Conservation (phyloP, 2,888 invertebrate species). For the Eudemis profundana region DNA sequence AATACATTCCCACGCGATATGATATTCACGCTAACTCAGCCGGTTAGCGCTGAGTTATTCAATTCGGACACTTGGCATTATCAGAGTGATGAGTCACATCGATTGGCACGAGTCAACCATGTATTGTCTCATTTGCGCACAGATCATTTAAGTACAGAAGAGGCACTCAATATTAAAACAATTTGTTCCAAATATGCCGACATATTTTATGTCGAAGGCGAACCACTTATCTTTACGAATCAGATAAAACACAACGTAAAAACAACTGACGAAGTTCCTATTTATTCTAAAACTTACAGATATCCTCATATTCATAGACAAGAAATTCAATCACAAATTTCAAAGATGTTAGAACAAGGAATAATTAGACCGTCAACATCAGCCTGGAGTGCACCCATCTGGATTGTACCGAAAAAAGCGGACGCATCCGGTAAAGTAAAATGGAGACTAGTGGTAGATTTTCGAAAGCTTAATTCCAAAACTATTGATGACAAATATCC, state of each 20-base stretch:
- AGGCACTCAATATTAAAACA: conserved; percentile 6
- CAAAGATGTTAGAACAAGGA: conserved; percentile 15
- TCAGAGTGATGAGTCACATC: too few relatives aligned
- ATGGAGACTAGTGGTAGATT: conserved; percentile 50
- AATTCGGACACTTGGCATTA: background rate
- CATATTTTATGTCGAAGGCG: conserved; percentile 37
- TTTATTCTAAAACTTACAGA: conserved; percentile 42
- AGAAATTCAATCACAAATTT: conserved; percentile 15
- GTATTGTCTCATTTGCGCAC: conserved; percentile 1
- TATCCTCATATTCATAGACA: conserved; percentile 29
- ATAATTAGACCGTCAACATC: conserved; percentile 26
- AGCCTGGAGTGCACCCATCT: conserved; percentile 46
- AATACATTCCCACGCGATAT: conserved; percentile 2
- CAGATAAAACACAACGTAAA: conserved; percentile 57
- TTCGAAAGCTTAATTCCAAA: conserved; percentile 50
- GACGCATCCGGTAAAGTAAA: conserved; percentile 48
- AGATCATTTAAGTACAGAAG: conserved; percentile 2
- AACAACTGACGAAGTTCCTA: conserved; percentile 35
- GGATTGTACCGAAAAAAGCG: conserved; percentile 47
- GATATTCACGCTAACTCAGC: conserved; percentile 3
- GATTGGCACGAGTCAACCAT: background rate
- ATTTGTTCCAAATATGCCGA: conserved; percentile 41
- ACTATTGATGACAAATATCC: conserved; percentile 51
- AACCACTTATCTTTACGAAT: conserved; percentile 33
- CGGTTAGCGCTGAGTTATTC: background rate